Evolutionary conservation across 37 sponge, comb jelly and placozoan genomes (phyloP), one percentile per base, ranked within the genome.

Genomic region (Chondrosia reniformis): DNA sequence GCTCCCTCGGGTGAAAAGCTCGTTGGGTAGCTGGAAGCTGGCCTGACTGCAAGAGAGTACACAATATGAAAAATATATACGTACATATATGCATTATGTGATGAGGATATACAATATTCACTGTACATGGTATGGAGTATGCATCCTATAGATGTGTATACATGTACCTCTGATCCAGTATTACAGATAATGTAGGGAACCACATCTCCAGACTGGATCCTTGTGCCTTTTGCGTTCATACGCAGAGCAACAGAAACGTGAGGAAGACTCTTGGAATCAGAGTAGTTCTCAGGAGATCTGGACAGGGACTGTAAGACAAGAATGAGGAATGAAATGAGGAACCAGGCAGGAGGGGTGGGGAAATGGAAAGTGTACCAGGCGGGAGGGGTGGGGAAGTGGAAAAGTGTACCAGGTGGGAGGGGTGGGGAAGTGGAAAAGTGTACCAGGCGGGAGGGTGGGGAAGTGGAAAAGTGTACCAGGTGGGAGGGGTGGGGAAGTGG

Each of bases 231-330:
- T 40, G 80, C 59, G 34, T 76, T 85, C 86, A 98, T 74, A 31
- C 99, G 61, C 21, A 90, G 73, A 17, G 99, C 99, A 30, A 98
- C 99, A 78, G 84, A 90, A 1, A 98, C 96, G 41, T 98, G 99
- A 65, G 99, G 88, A 8, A 90, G 82, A 32, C 83, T 78, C 56
- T 92, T 92, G 69, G 84, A 82, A 74, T 98, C 99, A 40, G 93
- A 87, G 44, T 98, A 98, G 63, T 95, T 93, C 38, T 88, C 55
- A 27, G 99, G 96, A 25, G 79, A 33, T 61, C 95, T 98, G 21
- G 93, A 87, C 63, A 98, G 87, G 15, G 89, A 86, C 89, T 93
- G 63, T 5, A 49, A 10, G 15, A 19, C 52, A 49, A 49, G 15
- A 49, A 6, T 30, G 61, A 30, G 28, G 61, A 13, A 49, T 19